Conservation (phyloP, 2,888 invertebrate genomes). For the Scaptomyza cyrtandrae region DNA sequence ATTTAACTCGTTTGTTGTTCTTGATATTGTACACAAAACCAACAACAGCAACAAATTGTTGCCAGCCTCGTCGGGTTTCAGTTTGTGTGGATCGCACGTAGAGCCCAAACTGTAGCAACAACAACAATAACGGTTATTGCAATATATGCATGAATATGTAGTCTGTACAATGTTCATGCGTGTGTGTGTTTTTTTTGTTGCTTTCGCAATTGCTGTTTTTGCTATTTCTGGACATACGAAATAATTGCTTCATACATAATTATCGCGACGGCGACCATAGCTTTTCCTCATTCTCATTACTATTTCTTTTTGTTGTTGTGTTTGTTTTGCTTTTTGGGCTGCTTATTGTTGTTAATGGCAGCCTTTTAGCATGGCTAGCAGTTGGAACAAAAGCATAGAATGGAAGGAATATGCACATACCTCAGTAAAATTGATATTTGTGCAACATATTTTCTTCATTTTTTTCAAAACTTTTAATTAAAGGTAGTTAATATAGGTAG, state of each 20-base stretch:
- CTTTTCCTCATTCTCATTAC: constrained; percentile 42
- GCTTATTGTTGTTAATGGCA: constrained; percentile 29
- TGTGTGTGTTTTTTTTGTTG: constrained; percentile 32
- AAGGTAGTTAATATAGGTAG: too few relatives aligned
- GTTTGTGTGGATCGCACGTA: constrained; percentile 73
- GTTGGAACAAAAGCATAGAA: constrained; percentile 1
- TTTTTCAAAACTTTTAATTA: too few relatives aligned
- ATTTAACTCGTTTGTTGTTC: constrained; percentile 72
- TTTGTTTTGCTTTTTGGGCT: constrained; percentile 13
- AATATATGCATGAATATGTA: constrained; percentile 11
- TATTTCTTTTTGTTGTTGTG: constrained; percentile 25
- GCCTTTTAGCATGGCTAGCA: constrained; percentile 1
- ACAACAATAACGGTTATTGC: constrained; percentile 23
- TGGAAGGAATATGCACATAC: too few relatives aligned
- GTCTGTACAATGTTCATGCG: constrained; percentile 1
- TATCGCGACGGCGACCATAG: constrained; percentile 50
- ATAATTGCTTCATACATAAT: constrained; percentile 79
- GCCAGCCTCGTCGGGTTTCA: constrained; percentile 65
- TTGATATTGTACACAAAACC: constrained; percentile 39
- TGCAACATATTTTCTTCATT: too few relatives aligned
- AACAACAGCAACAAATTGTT: constrained; percentile 55
- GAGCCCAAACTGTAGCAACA: constrained; percentile 18
- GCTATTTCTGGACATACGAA: constrained; percentile 70
- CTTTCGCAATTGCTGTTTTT: constrained; percentile 47
- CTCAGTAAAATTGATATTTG: too few relatives aligned